A percentile compares a stretch with the other conserved stretches of the same genome.
Evolutionary conservation across 2,113 vertebrate genomes (phyloP).

Genomic region (Calyptomena viridis): DNA sequence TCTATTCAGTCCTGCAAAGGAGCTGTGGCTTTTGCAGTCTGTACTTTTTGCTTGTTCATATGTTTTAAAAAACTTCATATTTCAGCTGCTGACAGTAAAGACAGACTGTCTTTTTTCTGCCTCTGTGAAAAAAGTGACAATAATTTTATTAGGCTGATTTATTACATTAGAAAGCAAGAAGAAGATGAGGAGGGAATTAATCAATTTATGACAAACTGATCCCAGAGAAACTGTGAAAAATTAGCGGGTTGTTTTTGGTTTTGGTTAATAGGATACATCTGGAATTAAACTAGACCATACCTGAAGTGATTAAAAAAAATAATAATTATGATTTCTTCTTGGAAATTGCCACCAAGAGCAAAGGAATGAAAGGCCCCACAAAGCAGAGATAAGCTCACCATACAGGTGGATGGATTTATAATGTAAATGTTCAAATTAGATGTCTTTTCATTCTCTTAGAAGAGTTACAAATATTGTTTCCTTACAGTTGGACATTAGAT

Average conservation of each 20-base stretch:
- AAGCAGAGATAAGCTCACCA: neutral
- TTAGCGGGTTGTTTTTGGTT: too few relatives aligned
- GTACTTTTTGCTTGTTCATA: neutral
- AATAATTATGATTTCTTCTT: neutral
- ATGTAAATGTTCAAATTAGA: neutral
- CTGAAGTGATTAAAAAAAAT: neutral
- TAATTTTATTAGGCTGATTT: conserved; percentile 39
- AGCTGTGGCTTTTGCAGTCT: neutral
- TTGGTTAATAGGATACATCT: neutral
- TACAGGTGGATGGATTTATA: neutral
- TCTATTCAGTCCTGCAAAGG: neutral
- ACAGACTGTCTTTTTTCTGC: neutral
- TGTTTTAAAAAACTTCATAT: neutral
- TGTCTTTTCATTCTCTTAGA: neutral
- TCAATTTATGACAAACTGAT: neutral
- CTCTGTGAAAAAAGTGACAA: neutral
- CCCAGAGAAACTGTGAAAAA: neutral
- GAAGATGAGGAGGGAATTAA: neutral
- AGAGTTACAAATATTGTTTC: neutral
- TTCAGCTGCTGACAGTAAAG: neutral
- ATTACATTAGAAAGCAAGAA: neutral
- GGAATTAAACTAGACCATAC: neutral
- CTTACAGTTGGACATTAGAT: neutral
- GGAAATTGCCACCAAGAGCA: neutral
- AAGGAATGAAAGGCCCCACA: neutral